Evolutionary conservation across 2,113 vertebrate genomes (phyloP).

Genomic region (Eonycteris spelaea): DNA sequence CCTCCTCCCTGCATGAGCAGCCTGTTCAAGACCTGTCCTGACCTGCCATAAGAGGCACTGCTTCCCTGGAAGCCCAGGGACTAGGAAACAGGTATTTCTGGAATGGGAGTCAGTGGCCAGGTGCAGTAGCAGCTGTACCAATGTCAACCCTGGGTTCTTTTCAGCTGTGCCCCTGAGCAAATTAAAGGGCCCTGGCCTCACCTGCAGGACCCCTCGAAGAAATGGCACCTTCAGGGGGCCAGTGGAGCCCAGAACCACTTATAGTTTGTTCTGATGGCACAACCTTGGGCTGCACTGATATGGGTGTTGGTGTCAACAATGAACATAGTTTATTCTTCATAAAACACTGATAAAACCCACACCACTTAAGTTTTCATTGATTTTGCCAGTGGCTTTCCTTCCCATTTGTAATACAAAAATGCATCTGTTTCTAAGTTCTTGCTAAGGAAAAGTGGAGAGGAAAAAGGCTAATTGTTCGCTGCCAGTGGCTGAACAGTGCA

Average conservation of each 20-base stretch:
- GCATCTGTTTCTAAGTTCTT: rapidly evolving
- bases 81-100: neutral
- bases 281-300: rapidly evolving
- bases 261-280: rapidly evolving
- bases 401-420: neutral
- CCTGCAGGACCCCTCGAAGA: rapidly evolving
- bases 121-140: rapidly evolving
- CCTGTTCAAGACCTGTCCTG: neutral
- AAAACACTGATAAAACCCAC: neutral
- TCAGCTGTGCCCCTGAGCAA: neutral
- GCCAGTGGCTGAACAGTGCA: rapidly evolving
- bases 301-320: neutral
- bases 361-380: neutral
- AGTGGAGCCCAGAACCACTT: rapidly evolving
- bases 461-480: rapidly evolving
- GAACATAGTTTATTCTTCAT: neutral
- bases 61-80: rapidly evolving
- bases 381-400: neutral
- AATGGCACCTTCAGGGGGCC: neutral
- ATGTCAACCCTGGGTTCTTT: neutral
- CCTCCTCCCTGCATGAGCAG: no score
- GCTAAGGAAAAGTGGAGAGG: rapidly evolving
- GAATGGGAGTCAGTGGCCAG: neutral
- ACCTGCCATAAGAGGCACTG: rapidly evolving
- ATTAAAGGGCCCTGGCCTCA: neutral